phyloP scores from a whole-genome alignment of 2,888 invertebrate species.

The Aleiodes alternator region DNA sequence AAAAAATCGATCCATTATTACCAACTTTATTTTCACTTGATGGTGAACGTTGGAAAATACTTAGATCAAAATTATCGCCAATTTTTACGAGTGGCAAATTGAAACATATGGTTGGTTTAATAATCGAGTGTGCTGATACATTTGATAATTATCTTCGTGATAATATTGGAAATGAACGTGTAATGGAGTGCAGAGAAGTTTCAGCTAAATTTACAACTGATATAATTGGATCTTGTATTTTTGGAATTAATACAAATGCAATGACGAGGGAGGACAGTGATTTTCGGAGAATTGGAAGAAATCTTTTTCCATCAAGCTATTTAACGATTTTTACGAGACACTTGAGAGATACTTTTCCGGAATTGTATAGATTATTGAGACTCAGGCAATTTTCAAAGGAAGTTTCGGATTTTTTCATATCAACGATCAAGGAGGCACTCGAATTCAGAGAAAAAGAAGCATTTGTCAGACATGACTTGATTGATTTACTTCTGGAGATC shows the following conservation, averaged over 20 bases:
- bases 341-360: slow-evolving; percentile 51
- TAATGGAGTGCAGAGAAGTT: slow-evolving; percentile 55
- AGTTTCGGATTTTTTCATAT: slow-evolving; percentile 62
- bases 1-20: slow-evolving; percentile 74
- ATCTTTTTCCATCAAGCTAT: slow-evolving; percentile 58
- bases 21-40: slow-evolving; percentile 73
- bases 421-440: slow-evolving; percentile 67
- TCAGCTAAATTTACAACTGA: slow-evolving; percentile 71
- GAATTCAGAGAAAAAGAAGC: slow-evolving; percentile 70
- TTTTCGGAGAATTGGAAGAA: slow-evolving; percentile 66
- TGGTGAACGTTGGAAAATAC: slow-evolving; percentile 78
- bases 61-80: slow-evolving; percentile 74
- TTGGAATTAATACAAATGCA: slow-evolving; percentile 69
- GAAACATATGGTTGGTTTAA: slow-evolving; percentile 76
- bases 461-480: slow-evolving; percentile 73
- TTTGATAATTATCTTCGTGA: slow-evolving; percentile 74
- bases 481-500: slow-evolving; percentile 73
- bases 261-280: slow-evolving; percentile 63
- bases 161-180: slow-evolving; percentile 51
- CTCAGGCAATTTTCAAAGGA: too few species aligned
- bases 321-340: slow-evolving; percentile 42
- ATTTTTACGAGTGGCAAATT: slow-evolving; percentile 77
- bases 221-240: slow-evolving; percentile 72
- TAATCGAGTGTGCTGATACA: slow-evolving; percentile 73
- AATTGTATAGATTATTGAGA: slow-evolving; percentile 47